Evolutionary conservation across 2,113 vertebrate genomes (phyloP), one percentile per base, ranked within the genome.

Genomic region (Trichomycterus rosablanca): DNA sequence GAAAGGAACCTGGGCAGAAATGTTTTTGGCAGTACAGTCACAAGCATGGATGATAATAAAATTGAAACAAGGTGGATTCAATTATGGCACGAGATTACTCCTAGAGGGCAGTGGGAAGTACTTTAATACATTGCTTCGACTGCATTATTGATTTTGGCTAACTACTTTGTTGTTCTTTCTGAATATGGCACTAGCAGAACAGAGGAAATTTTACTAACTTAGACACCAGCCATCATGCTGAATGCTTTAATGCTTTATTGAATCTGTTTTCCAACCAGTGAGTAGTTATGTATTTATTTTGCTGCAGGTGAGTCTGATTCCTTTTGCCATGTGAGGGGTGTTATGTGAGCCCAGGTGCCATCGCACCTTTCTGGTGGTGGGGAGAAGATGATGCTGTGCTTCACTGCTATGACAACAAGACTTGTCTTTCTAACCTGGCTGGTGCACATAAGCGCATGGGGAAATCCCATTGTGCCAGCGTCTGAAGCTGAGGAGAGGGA

Each of bases 351-450:
- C 87, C 86, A 86, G 85, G 84, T 79, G 76, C 81, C 85, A 84
- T 82, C 82, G 83, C 80, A 84, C 85, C 88, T 52, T 63, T 75
- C 83, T 82, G 88, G 91, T 90, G 92, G 89, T 77, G 86, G 87
- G 90, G 40, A 62, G 90, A 46, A 89, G 91, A 86, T n/a, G 84
- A 90, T 90, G 92, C 87, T 88, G 83, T 86, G 80, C 83, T 86
- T 81, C 75, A 84, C 87, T 87, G 90, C 88, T 87, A 96, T 95
- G 93, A 92, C 92, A 88, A 89, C 85, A 84, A 91, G 92, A 77
- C 89, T 91, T 75, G 80, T 96, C 49, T 86, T 97, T 63, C 84
- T 93, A 82, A 89, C 91, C 66, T 93, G 89, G 86, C 89, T 91
- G 85, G 84, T 95, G 81, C 89, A 92, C 89, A 78, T 77, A 14